A percentile compares a stretch with the other conserved stretches of the same genome.
Evolutionary conservation across 2,113 vertebrate genomes (phyloP).

Genomic region (Saiga tatarica): DNA sequence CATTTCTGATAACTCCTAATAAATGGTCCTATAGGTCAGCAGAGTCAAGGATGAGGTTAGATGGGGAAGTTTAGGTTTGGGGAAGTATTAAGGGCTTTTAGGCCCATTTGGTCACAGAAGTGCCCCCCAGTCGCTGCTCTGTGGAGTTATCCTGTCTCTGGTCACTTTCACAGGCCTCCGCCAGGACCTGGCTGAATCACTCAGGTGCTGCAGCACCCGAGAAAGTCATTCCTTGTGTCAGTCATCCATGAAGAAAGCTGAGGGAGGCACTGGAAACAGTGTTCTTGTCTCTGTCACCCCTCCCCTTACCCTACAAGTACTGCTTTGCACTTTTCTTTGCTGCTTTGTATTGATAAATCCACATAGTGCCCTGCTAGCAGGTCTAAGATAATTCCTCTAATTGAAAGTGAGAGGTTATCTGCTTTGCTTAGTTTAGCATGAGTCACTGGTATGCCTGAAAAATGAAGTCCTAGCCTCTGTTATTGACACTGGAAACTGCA

Average conservation of each 20-base stretch:
- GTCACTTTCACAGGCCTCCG: accelerated
- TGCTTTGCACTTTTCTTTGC: neutral
- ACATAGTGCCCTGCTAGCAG: too few relatives aligned
- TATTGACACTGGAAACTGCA: neutral
- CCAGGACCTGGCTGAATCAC: neutral
- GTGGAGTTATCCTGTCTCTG: neutral
- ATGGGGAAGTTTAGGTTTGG: neutral
- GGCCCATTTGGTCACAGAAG: accelerated
- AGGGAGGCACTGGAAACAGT: neutral
- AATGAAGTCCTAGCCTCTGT: neutral
- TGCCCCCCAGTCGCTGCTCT: too few relatives aligned
- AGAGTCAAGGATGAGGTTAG: neutral
- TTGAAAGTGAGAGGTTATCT: neutral
- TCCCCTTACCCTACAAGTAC: neutral
- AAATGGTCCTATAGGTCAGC: neutral
- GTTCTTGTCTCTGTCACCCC: neutral
- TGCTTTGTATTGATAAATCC: neutral
- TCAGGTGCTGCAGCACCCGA: accelerated
- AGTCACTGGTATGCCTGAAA: neutral
- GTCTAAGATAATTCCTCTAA: neutral
- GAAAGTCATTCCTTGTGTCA: neutral
- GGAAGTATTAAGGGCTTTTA: neutral
- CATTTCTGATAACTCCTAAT: neutral
- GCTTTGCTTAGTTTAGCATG: neutral
- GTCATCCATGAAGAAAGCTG: accelerated